Conservation (phyloP, 2,797 vertebrate species). For the Sus cebifrons region DNA sequence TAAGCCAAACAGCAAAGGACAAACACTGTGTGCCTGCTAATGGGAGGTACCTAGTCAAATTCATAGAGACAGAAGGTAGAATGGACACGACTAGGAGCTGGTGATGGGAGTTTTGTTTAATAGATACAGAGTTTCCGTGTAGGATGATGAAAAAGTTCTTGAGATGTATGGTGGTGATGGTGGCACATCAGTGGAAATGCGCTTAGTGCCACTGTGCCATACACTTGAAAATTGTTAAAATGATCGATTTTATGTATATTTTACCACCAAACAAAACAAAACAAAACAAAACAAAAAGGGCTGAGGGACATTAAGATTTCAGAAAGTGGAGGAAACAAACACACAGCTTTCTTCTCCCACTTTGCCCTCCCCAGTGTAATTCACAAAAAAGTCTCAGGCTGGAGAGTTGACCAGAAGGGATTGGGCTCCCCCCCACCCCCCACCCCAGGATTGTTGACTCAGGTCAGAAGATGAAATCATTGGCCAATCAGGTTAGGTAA, state of each 20-base stretch:
- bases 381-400: background rate
- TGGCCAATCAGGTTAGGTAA: background rate
- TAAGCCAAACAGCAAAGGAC: background rate
- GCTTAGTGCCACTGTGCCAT: background rate
- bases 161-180: too few species aligned
- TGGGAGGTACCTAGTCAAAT: background rate
- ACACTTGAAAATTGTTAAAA: background rate
- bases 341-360: rapidly evolving
- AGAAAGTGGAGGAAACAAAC: background rate
- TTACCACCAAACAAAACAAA: background rate
- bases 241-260: background rate
- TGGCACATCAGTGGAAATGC: background rate
- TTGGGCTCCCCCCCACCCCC: background rate
- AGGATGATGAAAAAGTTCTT: background rate
- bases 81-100: too few species aligned
- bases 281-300: rapidly evolving
- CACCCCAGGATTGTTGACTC: background rate
- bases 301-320: background rate
- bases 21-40: background rate
- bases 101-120: rapidly evolving
- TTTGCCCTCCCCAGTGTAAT: too few species aligned
- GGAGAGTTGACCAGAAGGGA: background rate
- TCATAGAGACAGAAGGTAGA: background rate
- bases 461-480: background rate
- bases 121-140: background rate